A percentile compares a stretch with the other conserved stretches of the same genome.
These are phyloP conservation scores for Cheiracanthium punctorium DNA, from an alignment of 2,888 invertebrate genomes.

Conservation along the genomic window DNA sequence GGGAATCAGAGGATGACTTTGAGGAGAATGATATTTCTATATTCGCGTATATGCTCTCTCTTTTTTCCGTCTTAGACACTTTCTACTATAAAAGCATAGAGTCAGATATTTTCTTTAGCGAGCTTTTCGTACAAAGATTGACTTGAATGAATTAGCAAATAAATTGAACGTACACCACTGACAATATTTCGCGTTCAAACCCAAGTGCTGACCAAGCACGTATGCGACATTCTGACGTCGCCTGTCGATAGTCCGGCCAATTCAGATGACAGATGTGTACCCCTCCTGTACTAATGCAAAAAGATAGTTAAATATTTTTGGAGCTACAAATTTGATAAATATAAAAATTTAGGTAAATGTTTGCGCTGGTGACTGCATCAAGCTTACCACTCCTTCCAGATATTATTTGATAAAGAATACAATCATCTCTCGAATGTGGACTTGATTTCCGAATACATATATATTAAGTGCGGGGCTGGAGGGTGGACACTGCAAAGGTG, in stretches of 20 bases:
- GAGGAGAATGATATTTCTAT: conserved; percentile 58
- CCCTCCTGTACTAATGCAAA: neutral
- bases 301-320: neutral
- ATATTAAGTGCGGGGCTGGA: no score
- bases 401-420: no score
- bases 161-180: no score
- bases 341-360: no score
- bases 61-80: conserved; percentile 59
- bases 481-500: no score
- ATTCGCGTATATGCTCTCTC: conserved; percentile 47
- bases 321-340: no score
- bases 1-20: conserved; percentile 45
- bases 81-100: conserved; percentile 65
- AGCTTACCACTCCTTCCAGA: no score
- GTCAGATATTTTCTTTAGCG: conserved; percentile 66
- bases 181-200: no score
- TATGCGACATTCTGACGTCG: neutral
- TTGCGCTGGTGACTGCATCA: no score
- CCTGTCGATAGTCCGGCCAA: conserved; percentile 4
- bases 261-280: neutral
- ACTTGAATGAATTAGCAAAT: neutral
- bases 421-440: no score
- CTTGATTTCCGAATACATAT: no score
- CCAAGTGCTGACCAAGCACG: no score
- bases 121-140: conserved; percentile 62